A percentile compares a stretch with the other conserved stretches of the same genome.
Conservation (phyloP, 2,797 vertebrate genomes). For the Gymnoscopelus braueri region DNA sequence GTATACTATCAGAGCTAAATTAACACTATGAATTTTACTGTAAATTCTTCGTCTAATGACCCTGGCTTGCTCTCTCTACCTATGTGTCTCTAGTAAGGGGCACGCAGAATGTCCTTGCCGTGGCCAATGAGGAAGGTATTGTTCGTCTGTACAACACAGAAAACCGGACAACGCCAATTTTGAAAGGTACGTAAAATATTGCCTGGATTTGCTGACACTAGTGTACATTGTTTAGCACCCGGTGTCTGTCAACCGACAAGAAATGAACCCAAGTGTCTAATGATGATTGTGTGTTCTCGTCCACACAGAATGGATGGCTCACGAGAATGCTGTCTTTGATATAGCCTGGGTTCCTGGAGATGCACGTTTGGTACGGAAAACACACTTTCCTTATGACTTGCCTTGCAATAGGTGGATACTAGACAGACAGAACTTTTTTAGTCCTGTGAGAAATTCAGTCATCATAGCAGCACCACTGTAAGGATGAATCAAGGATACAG, state of each 20-base stretch:
- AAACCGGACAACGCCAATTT: constrained; percentile 73
- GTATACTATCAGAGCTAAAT: too few species aligned
- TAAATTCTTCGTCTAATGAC: not conserved
- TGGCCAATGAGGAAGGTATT: constrained; percentile 95
- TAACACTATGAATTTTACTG: too few species aligned
- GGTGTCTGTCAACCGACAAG: too few species aligned
- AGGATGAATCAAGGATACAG: too few species aligned
- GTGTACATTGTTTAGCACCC: not conserved
- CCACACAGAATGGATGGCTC: constrained; percentile 92
- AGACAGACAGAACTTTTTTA: too few species aligned
- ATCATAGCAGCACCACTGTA: too few species aligned
- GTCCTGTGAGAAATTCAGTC: too few species aligned
- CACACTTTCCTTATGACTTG: not conserved
- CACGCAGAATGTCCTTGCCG: constrained; percentile 84
- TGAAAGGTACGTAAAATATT: constrained; percentile 84
- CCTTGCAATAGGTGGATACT: too few species aligned
- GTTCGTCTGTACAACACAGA: constrained; percentile 92
- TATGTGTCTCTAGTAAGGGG: constrained; percentile 70
- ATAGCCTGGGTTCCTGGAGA: constrained; percentile 95
- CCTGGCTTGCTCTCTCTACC: not conserved
- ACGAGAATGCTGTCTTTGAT: constrained; percentile 97
- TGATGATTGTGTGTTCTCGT: constrained; percentile 26
- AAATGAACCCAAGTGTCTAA: constrained; percentile 8
- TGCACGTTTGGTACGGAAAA: constrained; percentile 87
- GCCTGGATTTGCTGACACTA: accelerated